phyloP scores from a whole-genome alignment of 1,140 invertebrate genomes.

The Stegodyphus mimosarum region DNA sequence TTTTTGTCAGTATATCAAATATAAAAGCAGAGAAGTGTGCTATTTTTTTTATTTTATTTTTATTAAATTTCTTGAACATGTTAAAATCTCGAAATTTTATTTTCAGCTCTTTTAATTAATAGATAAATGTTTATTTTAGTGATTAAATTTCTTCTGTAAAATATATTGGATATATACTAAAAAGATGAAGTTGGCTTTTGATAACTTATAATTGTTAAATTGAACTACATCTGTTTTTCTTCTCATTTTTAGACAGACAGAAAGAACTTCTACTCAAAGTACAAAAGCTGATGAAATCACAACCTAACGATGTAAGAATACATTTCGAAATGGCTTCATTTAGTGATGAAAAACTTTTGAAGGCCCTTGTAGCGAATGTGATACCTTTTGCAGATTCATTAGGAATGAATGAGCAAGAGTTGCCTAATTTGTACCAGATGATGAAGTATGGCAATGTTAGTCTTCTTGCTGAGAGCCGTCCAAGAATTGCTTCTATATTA shows the following conservation, averaged over 20 bases:
- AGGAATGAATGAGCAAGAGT: constrained; percentile 90
- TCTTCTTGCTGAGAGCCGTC: constrained; percentile 81
- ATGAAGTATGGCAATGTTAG: constrained; percentile 79
- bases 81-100: too few relatives aligned
- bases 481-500: constrained; percentile 81
- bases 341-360: constrained; percentile 77
- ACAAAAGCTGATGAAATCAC: constrained; percentile 75
- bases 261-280: constrained; percentile 76
- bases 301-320: constrained; percentile 74
- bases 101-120: too few relatives aligned
- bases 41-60: too few relatives aligned
- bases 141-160: too few relatives aligned
- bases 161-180: too few relatives aligned
- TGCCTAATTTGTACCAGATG: constrained; percentile 81
- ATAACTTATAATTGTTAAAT: too few relatives aligned
- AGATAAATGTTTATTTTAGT: too few relatives aligned
- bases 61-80: too few relatives aligned
- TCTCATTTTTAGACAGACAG: constrained; percentile 72
- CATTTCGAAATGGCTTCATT: constrained; percentile 93
- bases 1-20: too few relatives aligned
- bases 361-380: constrained; percentile 76
- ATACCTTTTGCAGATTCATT: constrained; percentile 85
- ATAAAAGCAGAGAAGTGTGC: too few relatives aligned
- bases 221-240: background rate
- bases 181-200: too few relatives aligned